Base-by-base conservation (phyloP, 2,888 invertebrate genomes). In the Parthenolecanium corni region DNA sequence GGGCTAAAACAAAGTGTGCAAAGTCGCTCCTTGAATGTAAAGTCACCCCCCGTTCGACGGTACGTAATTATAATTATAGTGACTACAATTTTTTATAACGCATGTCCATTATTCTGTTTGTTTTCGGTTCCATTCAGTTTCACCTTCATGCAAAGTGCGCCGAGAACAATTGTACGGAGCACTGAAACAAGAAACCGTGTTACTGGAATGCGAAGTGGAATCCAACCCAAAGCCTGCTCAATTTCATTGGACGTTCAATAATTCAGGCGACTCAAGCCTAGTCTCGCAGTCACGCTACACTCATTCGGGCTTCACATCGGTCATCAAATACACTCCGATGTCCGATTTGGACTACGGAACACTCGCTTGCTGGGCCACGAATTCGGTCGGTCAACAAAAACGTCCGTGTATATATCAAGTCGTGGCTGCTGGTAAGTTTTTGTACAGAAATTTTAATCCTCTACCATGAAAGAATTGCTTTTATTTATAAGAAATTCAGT, bases 201-300 rank as follows among this genome's bases (percentile, higher is more conserved):
- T 84, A 63, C 76, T 90, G 67, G 83, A 85, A 72, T 92, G 91
- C 73, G 85, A 88, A 67, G 89, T 91, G 67, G 89, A 90, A 72
- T 86, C 91, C 68, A 89, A 90, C 72, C 91, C 91, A n/a, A 82
- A 88, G 9, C 80, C 86, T 64, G 82, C 85, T 70, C 82, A 84
- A 71, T 92, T 90, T 76, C 86, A 88, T 71, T 92, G 92, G 92
- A 89, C 89, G 68, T 90, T 92, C 79, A 92, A 92, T 78, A 89
- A 88, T 74, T 89, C 89, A 65, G 89, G 89, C 18, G 89, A 89
- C 72, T 85, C 87, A 75, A 83, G 84, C 54, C 86, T 89, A 73
- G 79, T 88, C 68, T 82, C 88, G 64, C 74, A 78, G 63, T 38
- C 66, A 66, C 81, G 83, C 61, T 81, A 82, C 70, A 83, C 80